Base-by-base conservation (phyloP, 2,888 invertebrate genomes). In the Dryobotodes eremita region DNA sequence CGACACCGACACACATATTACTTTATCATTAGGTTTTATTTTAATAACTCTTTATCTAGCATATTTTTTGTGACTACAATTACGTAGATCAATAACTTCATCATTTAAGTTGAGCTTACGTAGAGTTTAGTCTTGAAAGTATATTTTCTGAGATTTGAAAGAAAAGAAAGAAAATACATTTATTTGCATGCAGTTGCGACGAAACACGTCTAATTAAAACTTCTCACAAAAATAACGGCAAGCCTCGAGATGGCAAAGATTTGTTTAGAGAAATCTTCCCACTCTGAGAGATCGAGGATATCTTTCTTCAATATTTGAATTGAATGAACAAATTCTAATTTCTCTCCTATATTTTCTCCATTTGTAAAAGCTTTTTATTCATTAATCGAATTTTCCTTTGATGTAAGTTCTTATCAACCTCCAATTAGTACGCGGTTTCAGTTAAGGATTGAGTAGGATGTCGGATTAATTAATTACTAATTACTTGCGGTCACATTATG, bases 291-390 rank as follows among this genome's bases (percentile, higher is more conserved):
- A 80, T 76, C 66, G 59, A 81, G 69, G 72, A 81, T 82, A 61
- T 64, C 79, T 75, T 79, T 77, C 69, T 87, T 80, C 77, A 88
- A 85, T 89, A 85, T 88, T 88, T 89, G 77, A 80, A 79, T 80
- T 87, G 71, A 83, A 80, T 76, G 80, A 89, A 82, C 77, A 80
- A 89, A 82, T 89, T 88, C 78, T 83, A 87, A 88, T 89, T 87
- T 80, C 57, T 64, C 57, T 83, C 23, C 66, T 68, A 85, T 83
- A 79, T 82, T 85, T 79, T 82, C 72, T 74, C 69, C 55, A 76
- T 78, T 83, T 7, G 65, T 57, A 66, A 75, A 86, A 82, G 77
- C 77, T 74, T 85, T 84, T 87, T 82, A 82, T 79, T 81, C 73
- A 81, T 85, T 87, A 82, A 84, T 88, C 70, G 71, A 77, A 85